Base-by-base conservation (phyloP, 2,888 invertebrate genomes). In the Argyresthia goedartella region DNA sequence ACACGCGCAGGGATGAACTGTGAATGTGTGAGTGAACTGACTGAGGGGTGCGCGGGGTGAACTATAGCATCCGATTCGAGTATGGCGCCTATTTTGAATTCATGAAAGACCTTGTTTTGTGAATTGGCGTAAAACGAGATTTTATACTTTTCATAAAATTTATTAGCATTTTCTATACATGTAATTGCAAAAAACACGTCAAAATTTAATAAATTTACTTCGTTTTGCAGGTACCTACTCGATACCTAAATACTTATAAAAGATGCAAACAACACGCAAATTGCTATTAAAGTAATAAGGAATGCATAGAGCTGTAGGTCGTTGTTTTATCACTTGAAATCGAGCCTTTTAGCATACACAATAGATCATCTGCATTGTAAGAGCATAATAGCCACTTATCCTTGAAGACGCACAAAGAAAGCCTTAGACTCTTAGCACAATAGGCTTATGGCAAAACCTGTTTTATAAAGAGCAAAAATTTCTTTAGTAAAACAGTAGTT, bases 11-110 rank as follows among this genome's bases (percentile, higher is more conserved):
- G 41, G 43, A 14, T 16, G n/a, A 16, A 45, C 41, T 62, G 35
- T 51, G 16, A 10, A 56, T 72, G 79, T 79, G 78, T 78, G 80
- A 50, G 73, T 73, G 55, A 55, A 1, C 8, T 16, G 25, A 25
- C 46, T 39, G n/a, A 25, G 10, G 25, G 13, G 25, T 25, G 4
- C 25, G 49, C 11, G 11, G 15, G 7, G 16, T 7, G 13, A 42
- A 41, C 25, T 41, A 6, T 8, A 4, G 25, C 15, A 13, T 49
- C 42, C 50, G 50, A 16, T 50, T 50, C 7, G 16, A 53, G 50
- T 42, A 53, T 53, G 53, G 50, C 53, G 49, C 45, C 41, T 34
- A 10, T 51, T 51, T 46, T 35, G 14, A 49, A 49, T 14, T 4
- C 36, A 14, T 36, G 9, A 8, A 49, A 15, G 10, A 7, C 6